Percentiles rank a stretch among this genome's conserved stretches.
Conservation (phyloP, 2,113 vertebrate species). For the Gallinago paraguaiae region DNA sequence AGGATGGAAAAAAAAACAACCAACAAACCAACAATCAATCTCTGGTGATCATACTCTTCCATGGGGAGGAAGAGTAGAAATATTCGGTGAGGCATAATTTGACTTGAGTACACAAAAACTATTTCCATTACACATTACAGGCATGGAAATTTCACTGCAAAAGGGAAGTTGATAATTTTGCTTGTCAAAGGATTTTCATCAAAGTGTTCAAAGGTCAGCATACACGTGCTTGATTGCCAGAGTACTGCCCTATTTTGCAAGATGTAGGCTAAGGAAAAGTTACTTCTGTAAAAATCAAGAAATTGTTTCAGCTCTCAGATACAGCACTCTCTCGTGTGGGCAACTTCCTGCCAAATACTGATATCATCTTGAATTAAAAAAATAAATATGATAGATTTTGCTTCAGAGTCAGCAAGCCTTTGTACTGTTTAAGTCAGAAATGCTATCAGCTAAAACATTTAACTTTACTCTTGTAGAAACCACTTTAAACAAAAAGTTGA, state of each 20-base stretch:
- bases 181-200: conserved; percentile 39
- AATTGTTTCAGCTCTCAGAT: conserved; percentile 28
- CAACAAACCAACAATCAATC: not conserved
- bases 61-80: not conserved
- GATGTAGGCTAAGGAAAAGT: conserved; percentile 61
- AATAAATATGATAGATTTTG: conserved; percentile 61
- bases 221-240: not conserved
- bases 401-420: conserved; percentile 55
- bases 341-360: conserved; percentile 56
- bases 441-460: not conserved
- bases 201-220: conserved; percentile 18
- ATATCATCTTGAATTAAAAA: conserved; percentile 69
- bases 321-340: not conserved
- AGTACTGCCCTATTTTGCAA: conserved; percentile 44
- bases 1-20: not conserved
- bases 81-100: not conserved
- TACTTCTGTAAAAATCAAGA: conserved; percentile 65
- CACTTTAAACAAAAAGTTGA: not conserved
- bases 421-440: conserved; percentile 25
- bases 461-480: not conserved
- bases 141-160: conserved; percentile 9
- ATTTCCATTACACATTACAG: not conserved
- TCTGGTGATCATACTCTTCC: not conserved
- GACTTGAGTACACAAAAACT: not conserved
- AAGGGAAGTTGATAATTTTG: conserved; percentile 52